Base-by-base conservation (phyloP, 2,888 invertebrate genomes). In the Apodemia mormo region DNA sequence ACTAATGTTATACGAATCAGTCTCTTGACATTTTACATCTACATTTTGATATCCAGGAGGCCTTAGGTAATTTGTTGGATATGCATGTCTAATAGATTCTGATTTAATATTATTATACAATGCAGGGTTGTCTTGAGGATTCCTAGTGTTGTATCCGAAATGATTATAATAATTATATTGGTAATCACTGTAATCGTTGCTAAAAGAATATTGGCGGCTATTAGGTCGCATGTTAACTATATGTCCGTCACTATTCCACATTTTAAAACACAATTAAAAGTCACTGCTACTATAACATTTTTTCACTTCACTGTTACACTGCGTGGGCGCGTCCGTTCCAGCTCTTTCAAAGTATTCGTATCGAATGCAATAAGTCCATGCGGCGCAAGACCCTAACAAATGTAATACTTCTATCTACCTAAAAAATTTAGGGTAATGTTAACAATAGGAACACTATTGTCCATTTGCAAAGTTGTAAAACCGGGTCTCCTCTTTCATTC, bases 331-430 rank as follows among this genome's bases (percentile, higher is more conserved):
- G 73, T 73, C 43, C 83, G 79, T 76, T 81, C 83, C 85, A 82
- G 83, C 87, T 82, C 81, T 85, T 83, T 79, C 82, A 87, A 88
- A 83, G 87, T 85, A 88, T 91, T 86, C 87, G 88, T 90, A 91
- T 87, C 89, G 89, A 93, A 92, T 93, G 92, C 82, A 85, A 85
- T 86, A 85, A 87, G 86, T 87, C 87, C 82, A 85, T 81, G 81
- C 90, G 85, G 85, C 86, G 84, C 87, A 61, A 61, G 89, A 88
- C 92, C 91, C 92, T 90, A 81, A 86, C 90, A 89, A 92, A 87
- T 88, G 89, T 91, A 92, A 90, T 91, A 90, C 89, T 90, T 90
- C 90, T 92, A 89, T 90, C 85, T 92, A 92, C 91, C 92, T 91
- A 90, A 92, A 93, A 92, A 92, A 90, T 88, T 92, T 88, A 87